Base-by-base conservation (phyloP, 2,797 vertebrate genomes). In the Gymnoscopelus microlampas region DNA sequence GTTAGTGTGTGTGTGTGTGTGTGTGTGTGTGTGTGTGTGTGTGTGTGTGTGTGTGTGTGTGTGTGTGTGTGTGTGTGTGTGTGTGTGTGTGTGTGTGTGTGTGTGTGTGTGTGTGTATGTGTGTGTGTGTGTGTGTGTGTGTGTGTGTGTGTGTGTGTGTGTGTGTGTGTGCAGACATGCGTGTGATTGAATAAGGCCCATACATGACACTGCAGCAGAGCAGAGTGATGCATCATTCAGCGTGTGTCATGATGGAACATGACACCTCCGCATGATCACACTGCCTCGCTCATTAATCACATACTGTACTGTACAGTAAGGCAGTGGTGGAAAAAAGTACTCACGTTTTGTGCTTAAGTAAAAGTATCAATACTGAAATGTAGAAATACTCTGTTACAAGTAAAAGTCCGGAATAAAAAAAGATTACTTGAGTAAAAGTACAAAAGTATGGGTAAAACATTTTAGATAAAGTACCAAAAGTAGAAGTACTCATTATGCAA, bases 141-240 rank as follows among this genome's bases (percentile, higher is more conserved):
- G 23, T n/a, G 10, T 32, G 57, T 57, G 68, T 82, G 53, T 68
- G 60, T 56, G 60, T 3, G 69, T 77, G 84, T 72, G 75, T 51
- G 66, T 69, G 81, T 66, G 54, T 57, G 68, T 82, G 58, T 70
- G 60, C 55, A 60, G 3, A 67, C 77, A 82, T 74, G 75, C 55
- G 66, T 70, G 82, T 66, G 39, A 77, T 70, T 57, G 68, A 60
- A 63, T 59, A 60, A 68, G 80, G 71, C 63, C 73, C 68, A 65
- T 83, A 82, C 82, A 76, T 73, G 81, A 83, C 78, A 77, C 72
- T 2, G 61, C 63, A 53, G 60, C 23, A 1, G 8, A 68, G 75
- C 79, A 70, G 15, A 48, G 73, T 55, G 67, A 88, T 85, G 77
- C 68, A 78, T 89, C 90, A 84, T 79, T 72, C 68, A 81, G 3